A percentile compares a stretch with the other conserved stretches of the same genome.
These are phyloP conservation scores for Aphodius granarius DNA, from an alignment of 2,888 invertebrate species.

Conservation along the genomic window DNA sequence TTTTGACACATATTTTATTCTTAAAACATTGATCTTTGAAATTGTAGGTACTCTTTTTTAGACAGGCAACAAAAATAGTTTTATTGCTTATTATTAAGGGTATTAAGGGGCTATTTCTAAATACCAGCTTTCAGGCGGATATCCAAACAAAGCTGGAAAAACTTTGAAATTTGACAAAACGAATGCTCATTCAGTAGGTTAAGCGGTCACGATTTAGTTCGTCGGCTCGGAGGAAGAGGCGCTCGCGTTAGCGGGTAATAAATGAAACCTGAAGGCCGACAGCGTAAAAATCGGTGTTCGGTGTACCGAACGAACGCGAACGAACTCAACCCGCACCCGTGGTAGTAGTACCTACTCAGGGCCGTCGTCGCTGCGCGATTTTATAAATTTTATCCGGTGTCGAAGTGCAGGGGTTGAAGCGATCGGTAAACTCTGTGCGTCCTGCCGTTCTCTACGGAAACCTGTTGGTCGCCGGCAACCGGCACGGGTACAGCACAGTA, in stretches of 20 bases:
- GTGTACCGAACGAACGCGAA: neutral
- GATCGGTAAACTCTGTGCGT: conserved; percentile 24
- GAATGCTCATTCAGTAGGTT: neutral
- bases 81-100: no score
- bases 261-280: conserved; percentile 6
- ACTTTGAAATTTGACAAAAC: neutral
- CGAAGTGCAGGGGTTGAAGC: conserved; percentile 27
- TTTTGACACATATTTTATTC: neutral
- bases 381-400: conserved; percentile 30
- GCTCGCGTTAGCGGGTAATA: neutral
- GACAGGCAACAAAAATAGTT: no score
- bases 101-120: no score
- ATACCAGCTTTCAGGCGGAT: neutral
- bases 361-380: conserved; percentile 14
- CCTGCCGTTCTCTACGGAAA: conserved; percentile 16
- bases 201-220: neutral
- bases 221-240: neutral
- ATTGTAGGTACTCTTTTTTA: no score
- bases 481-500: conserved; percentile 22
- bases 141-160: neutral
- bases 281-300: neutral
- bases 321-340: neutral
- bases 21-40: no score
- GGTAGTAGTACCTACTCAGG: neutral
- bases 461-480: conserved; percentile 28